A percentile compares a stretch with the other conserved stretches of the same genome.
Conservation (phyloP, 1,140 invertebrate species). For the Contarinia nasturtii region DNA sequence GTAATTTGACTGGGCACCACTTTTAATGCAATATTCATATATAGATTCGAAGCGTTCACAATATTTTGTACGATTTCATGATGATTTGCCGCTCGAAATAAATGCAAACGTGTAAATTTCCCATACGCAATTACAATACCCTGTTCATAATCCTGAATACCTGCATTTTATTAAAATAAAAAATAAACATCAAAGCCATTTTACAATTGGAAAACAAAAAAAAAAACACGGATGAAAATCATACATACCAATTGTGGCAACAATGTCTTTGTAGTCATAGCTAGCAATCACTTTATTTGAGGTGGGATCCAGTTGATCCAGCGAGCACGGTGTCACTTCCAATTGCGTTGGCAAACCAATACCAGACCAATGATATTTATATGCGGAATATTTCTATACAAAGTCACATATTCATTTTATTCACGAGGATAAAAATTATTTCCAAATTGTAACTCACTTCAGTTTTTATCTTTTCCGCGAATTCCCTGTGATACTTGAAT, state of each 20-base stretch:
- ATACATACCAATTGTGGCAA: conserved; percentile 38
- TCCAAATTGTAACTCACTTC: too few relatives aligned
- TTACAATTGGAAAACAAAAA: neutral
- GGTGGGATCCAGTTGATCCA: conserved; percentile 78
- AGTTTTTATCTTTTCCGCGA: conserved; percentile 60
- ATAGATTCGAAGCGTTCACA: conserved; percentile 54
- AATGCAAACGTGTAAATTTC: conserved; percentile 71
- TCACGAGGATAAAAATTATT: too few relatives aligned
- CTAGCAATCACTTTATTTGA: conserved; percentile 61
- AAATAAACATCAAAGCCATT: neutral
- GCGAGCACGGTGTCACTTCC: conserved; percentile 71
- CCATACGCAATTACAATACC: conserved; percentile 79
- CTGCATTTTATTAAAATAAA: conserved; percentile 12
- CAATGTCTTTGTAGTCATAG: conserved; percentile 88
- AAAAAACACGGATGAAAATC: neutral
- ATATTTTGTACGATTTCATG: conserved; percentile 76
- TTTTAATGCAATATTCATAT: conserved; percentile 67
- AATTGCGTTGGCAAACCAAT: conserved; percentile 68
- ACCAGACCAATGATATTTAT: conserved; percentile 92
- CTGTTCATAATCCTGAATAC: conserved; percentile 47
- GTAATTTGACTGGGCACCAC: conserved; percentile 65
- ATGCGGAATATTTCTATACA: conserved; percentile 70
- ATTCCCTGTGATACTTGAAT: conserved; percentile 56
- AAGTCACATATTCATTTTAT: neutral
- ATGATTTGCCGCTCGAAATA: conserved; percentile 67